Evolutionary conservation across 2,888 invertebrate species (phyloP).

Genomic region (Aleiodes alternator): DNA sequence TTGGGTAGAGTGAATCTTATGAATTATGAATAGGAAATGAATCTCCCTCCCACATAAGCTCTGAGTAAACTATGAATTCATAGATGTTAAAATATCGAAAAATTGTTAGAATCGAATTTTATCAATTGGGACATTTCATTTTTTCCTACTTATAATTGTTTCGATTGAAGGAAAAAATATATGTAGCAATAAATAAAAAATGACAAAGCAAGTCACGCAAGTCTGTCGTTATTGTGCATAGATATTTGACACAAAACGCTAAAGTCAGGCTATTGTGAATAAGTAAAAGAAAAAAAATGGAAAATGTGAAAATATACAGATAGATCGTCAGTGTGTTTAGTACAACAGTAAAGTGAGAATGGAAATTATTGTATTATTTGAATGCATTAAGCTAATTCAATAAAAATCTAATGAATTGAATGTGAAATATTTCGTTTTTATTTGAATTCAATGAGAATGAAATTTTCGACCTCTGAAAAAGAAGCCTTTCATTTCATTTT

Average conservation of each 20-base stretch:
- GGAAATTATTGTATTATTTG: no score
- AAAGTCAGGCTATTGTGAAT: conserved; percentile 40
- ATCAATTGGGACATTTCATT: conserved; percentile 21
- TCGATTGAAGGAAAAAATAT: background rate
- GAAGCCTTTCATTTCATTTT: no score
- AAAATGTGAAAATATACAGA: background rate
- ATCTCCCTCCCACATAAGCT: background rate
- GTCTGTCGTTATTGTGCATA: conserved; percentile 30
- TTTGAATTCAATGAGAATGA: no score
- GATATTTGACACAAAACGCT: conserved; percentile 44
- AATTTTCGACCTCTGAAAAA: no score
- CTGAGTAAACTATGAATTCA: no score
- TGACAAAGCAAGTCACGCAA: conserved; percentile 35
- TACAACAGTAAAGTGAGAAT: no score
- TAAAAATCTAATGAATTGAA: no score
- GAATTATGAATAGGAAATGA: conserved; percentile 31
- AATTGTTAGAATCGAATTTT: conserved; percentile 3
- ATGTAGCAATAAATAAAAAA: conserved; percentile 14
- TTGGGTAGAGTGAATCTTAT: conserved; percentile 22
- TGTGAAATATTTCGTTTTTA: no score
- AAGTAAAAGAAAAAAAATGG: conserved; percentile 2
- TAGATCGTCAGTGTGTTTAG: background rate
- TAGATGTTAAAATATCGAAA: no score
- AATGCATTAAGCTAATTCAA: no score
- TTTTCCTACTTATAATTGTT: background rate